phyloP scores from a whole-genome alignment of 2,888 invertebrate species.

The Chirona hameri region DNA sequence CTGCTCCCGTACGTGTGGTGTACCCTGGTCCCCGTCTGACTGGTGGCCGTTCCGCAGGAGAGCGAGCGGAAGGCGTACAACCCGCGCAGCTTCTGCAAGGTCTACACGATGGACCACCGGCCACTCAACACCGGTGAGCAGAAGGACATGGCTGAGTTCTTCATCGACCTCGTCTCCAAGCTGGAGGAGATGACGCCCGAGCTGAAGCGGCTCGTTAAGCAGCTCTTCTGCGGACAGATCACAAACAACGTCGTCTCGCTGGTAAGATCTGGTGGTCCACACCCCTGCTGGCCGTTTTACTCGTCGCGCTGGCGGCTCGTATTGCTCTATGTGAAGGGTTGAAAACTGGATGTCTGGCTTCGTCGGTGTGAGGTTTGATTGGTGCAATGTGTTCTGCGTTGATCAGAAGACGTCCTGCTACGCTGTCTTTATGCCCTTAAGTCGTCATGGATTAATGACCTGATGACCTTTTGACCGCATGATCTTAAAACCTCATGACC shows the following conservation, averaged over 20 bases:
- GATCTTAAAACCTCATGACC: too few species aligned
- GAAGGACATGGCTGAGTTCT: slow-evolving; percentile 98
- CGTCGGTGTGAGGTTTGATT: too few species aligned
- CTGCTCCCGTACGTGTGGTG: slow-evolving; percentile 30
- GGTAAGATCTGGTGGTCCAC: slow-evolving; percentile 51
- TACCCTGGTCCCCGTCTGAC: slow-evolving; percentile 59
- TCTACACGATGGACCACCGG: slow-evolving; percentile 96
- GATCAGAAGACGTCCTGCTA: too few species aligned
- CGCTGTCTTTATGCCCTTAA: too few species aligned
- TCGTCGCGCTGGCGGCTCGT: too few species aligned
- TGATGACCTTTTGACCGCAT: too few species aligned
- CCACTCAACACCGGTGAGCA: slow-evolving; percentile 93
- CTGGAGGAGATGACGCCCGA: slow-evolving; percentile 93
- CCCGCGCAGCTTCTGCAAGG: slow-evolving; percentile 90
- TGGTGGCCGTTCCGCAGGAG: slow-evolving; percentile 55
- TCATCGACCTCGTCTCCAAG: slow-evolving; percentile 92
- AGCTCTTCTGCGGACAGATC: slow-evolving; percentile 85
- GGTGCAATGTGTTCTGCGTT: too few species aligned
- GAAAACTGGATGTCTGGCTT: too few species aligned
- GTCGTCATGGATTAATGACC: too few species aligned
- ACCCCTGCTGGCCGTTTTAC: too few species aligned
- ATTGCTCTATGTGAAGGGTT: too few species aligned
- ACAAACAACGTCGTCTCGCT: slow-evolving; percentile 94
- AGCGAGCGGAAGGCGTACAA: slow-evolving; percentile 94
- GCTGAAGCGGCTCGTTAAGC: slow-evolving; percentile 81